Base-by-base conservation (phyloP, 1,140 invertebrate genomes). In the Nasonia longicornis region DNA sequence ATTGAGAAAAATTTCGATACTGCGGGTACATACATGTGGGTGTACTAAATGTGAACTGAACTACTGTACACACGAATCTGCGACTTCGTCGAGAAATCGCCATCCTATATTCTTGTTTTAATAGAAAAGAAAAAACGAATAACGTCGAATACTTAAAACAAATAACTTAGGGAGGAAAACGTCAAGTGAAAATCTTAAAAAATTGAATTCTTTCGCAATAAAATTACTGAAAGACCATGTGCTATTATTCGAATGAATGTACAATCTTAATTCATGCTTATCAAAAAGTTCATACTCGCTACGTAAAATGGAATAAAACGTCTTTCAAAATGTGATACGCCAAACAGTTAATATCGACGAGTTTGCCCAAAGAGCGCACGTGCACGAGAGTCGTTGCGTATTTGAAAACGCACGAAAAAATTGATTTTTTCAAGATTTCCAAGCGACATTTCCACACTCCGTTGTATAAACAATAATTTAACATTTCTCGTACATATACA, bases 71-170 rank as follows among this genome's bases (percentile, higher is more conserved):
- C 76, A 78, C 76, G 76, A 82, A 78, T 58, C 31, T 20, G 52
- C 71, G 76, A 78, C 63, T 74, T 66, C 12, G 16, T 77, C 20
- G 42, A 81, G 14, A 58, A 77, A 14, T 78, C 74, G n/a, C 42
- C 70, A 66, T 77, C 22, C n/a, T 70, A 69, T 67, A 70, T 78
- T 73, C 52, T 42, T 79, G 52, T 71, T 79, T 45, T 79, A 64
- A 64, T 67, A 63, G 64, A 80, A 69, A 74, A 80, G 58, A 74
- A 74, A 45, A 79, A 63, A 71, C 22, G 48, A 35, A 72, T 78
- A 82, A 74, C 76, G 76, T 78, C 80, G 80, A 82, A 76, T 78
- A 74, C 69, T 78, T 82, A 82, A 81, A 81, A 81, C 80, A 77
- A 72, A 72, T 66, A 81, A 81, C 67, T 77, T 72, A 72, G 14